phyloP scores from a whole-genome alignment of 2,113 vertebrate species.

The Bombycilla garrulus region DNA sequence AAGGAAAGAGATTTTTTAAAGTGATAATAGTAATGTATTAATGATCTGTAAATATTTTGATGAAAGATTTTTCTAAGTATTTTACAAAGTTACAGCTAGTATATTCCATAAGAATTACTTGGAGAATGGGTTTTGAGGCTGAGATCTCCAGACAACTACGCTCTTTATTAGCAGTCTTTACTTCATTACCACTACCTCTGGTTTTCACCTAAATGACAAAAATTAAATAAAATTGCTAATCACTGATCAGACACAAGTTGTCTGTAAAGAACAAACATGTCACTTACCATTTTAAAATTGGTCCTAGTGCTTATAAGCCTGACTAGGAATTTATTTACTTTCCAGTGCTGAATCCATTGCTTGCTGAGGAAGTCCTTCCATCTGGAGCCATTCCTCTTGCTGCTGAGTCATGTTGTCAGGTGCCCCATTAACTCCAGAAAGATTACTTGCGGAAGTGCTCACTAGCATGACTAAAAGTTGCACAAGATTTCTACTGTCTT shows the following conservation, averaged over 20 bases:
- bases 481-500: background rate
- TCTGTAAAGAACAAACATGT: background rate
- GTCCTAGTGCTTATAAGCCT: background rate
- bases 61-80: background rate
- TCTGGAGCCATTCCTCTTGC: background rate
- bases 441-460: background rate
- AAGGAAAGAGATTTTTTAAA: background rate
- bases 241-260: background rate
- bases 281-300: background rate
- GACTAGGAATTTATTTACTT: background rate
- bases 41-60: background rate
- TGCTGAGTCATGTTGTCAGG: background rate
- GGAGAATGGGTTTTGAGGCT: background rate
- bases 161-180: background rate
- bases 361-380: background rate
- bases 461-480: background rate
- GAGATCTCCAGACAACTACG: background rate
- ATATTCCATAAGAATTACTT: background rate
- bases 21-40: background rate
- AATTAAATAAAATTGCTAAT: background rate
- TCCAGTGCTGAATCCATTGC: background rate
- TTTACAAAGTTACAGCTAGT: background rate
- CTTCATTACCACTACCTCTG: background rate
- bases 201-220: background rate
- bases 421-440: background rate